Evolutionary conservation across 2,888 invertebrate species (phyloP).

Genomic region (Coleophora deauratella): DNA sequence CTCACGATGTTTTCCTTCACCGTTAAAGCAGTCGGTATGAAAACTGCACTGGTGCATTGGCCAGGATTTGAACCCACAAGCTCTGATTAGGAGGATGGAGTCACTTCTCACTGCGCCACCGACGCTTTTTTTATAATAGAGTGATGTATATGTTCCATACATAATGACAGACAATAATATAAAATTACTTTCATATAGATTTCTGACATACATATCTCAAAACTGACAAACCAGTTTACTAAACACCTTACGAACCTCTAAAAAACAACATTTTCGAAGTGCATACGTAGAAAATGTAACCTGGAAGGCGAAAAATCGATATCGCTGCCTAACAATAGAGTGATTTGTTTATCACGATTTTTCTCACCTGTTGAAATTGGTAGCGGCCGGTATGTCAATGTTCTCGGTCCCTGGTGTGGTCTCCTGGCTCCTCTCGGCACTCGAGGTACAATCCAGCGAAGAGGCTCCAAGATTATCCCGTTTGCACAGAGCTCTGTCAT

Average conservation of each 20-base stretch:
- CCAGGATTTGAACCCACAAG: too few relatives aligned
- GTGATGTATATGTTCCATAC: too few relatives aligned
- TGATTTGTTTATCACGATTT: conserved; percentile 36
- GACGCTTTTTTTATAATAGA: too few relatives aligned
- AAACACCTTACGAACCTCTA: conserved; percentile 50
- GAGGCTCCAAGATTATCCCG: conserved; percentile 53
- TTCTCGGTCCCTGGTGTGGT: conserved; percentile 61
- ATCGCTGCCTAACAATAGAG: conserved; percentile 49
- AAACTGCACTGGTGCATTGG: too few relatives aligned
- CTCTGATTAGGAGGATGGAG: too few relatives aligned
- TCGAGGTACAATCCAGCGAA: conserved; percentile 54
- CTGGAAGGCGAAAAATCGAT: conserved; percentile 67
- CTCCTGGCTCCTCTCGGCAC: conserved; percentile 59
- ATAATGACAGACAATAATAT: too few relatives aligned
- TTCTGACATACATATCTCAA: conserved; percentile 41
- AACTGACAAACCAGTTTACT: conserved; percentile 36
- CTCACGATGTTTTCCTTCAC: too few relatives aligned
- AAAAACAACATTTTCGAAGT: conserved; percentile 37
- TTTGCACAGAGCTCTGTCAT: conserved; percentile 65
- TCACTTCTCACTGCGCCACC: too few relatives aligned
- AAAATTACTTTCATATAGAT: too few relatives aligned
- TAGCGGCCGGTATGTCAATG: conserved; percentile 56
- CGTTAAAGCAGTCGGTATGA: too few relatives aligned
- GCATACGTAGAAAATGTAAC: conserved; percentile 62
- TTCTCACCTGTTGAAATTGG: conserved; percentile 53